Conservation (phyloP, 1,140 invertebrate species). For the Sycobia sp. region DNA sequence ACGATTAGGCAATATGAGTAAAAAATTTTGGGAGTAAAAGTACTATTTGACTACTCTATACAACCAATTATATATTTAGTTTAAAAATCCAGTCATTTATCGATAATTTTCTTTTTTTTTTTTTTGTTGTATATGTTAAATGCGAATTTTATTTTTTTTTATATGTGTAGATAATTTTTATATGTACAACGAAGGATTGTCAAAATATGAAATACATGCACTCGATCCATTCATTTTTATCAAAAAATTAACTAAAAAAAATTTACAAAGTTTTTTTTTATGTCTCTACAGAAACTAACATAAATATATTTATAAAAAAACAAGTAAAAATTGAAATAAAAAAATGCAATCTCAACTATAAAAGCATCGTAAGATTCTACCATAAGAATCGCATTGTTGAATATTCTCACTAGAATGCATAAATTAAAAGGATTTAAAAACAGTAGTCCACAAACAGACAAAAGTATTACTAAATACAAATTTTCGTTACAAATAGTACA, state of each 20-base stretch:
- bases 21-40: conserved; percentile 1
- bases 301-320: not conserved
- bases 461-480: conserved; percentile 18
- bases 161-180: too few species aligned
- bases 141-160: conserved; percentile 20
- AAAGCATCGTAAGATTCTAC: too few species aligned
- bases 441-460: conserved; percentile 10
- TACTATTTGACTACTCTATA: too few species aligned
- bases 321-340: conserved; percentile 8
- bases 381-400: too few species aligned
- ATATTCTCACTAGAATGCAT: too few species aligned
- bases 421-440: conserved; percentile 14
- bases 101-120: not conserved
- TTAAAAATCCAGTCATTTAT: not conserved
- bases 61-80: too few species aligned
- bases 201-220: conserved; percentile 31
- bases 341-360: conserved; percentile 4
- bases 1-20: not conserved
- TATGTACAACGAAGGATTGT: conserved; percentile 31
- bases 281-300: conserved; percentile 1
- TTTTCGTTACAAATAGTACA: conserved; percentile 26
- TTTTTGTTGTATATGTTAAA: conserved; percentile 12
- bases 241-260: conserved; percentile 25
- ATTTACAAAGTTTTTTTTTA: conserved; percentile 23
- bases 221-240: conserved; percentile 20